Conservation (phyloP, 2,113 vertebrate species). For the Chrysemys picta region DNA sequence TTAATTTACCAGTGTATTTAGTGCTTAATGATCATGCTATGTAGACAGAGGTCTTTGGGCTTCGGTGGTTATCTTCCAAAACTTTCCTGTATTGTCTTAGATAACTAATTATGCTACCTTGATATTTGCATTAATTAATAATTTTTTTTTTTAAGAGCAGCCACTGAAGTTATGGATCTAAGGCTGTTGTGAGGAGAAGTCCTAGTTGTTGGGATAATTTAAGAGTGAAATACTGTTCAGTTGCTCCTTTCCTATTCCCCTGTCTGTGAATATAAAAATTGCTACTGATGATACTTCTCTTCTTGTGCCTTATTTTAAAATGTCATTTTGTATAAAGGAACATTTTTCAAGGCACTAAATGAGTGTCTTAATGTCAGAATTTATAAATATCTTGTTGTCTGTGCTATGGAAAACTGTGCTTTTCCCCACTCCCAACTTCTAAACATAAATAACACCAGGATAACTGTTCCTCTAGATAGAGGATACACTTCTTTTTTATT, state of each 20-base stretch:
- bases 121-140: not conserved
- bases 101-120: not conserved
- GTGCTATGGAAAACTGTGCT: not conserved
- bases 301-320: not conserved
- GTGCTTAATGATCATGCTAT: not conserved
- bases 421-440: not conserved
- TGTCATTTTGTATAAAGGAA: not conserved
- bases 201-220: not conserved
- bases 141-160: not conserved
- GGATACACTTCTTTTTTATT: not conserved
- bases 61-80: fast-evolving
- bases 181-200: not conserved
- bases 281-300: fast-evolving
- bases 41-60: not conserved
- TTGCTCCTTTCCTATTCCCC: not conserved
- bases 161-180: not conserved
- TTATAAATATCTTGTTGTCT: not conserved
- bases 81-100: not conserved
- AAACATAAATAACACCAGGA: not conserved
- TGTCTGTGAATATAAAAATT: not conserved
- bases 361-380: not conserved
- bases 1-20: not conserved
- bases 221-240: not conserved
- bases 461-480: not conserved
- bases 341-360: not conserved